Percentiles rank a stretch among this genome's conserved stretches.
Conservation (phyloP, 2,888 invertebrate species). For the Campoletis raptor region DNA sequence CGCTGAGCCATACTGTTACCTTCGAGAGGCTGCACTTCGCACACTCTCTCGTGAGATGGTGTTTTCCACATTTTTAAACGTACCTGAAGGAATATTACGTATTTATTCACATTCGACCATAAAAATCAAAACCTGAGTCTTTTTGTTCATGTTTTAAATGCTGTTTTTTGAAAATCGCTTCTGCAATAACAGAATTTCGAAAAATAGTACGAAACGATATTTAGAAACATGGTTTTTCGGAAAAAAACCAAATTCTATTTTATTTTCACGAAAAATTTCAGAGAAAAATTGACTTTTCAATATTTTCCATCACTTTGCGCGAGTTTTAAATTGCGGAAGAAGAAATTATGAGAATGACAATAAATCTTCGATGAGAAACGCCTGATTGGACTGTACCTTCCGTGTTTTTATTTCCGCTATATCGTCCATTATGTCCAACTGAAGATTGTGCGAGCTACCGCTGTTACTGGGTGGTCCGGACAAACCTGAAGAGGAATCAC, state of each 20-base stretch:
- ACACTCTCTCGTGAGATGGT: constrained; percentile 89
- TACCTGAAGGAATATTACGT: constrained; percentile 84
- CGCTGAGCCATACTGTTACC: constrained; percentile 87
- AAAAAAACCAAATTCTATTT: too few species aligned
- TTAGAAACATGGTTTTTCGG: too few species aligned
- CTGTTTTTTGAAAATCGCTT: too few species aligned
- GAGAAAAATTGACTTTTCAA: too few species aligned
- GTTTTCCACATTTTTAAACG: constrained; percentile 95
- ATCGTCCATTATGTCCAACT: constrained; percentile 95
- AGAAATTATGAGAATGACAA: background rate
- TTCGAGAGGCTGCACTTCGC: constrained; percentile 93
- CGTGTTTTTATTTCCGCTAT: constrained; percentile 90
- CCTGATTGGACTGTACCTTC: constrained; percentile 84
- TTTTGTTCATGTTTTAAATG: too few species aligned
- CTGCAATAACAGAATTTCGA: too few species aligned
- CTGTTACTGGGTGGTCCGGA: constrained; percentile 91
- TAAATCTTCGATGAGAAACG: background rate
- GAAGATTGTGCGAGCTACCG: constrained; percentile 93
- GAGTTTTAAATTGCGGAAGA: background rate
- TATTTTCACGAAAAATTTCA: background rate
- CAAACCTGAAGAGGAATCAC: constrained; percentile 85
- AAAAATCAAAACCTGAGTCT: too few species aligned
- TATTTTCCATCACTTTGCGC: too few species aligned
- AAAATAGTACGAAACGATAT: too few species aligned
- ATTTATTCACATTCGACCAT: too few species aligned